A percentile compares a stretch with the other conserved stretches of the same genome.
These are phyloP conservation scores for Anniella stebbinsi DNA, from an alignment of 2,797 vertebrate species.

Conservation along the genomic window DNA sequence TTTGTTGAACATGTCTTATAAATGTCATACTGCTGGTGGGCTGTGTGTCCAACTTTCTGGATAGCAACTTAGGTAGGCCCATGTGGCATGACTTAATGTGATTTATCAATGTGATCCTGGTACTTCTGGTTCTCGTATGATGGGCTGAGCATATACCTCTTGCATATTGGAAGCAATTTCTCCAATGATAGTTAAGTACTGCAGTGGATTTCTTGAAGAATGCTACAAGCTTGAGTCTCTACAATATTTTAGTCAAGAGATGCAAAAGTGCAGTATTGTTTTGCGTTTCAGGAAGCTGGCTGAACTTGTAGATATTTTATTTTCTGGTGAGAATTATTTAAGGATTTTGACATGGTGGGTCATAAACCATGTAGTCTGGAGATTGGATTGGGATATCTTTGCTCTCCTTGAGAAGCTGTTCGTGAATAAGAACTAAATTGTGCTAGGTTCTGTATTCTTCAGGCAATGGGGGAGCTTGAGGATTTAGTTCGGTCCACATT, in stretches of 20 bases:
- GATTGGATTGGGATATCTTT: not conserved
- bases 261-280: conserved; percentile 45
- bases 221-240: not conserved
- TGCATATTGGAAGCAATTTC: conserved; percentile 4
- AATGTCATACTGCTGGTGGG: not conserved
- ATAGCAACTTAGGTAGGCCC: not conserved
- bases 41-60: not conserved
- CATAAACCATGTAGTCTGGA: not conserved
- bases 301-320: conserved; percentile 97
- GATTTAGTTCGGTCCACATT: not conserved
- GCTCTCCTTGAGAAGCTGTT: not conserved
- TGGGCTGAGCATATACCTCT: not conserved
- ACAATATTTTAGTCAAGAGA: conserved; percentile 14
- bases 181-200: not conserved
- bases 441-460: conserved; percentile 32
- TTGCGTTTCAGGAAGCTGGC: conserved; percentile 84
- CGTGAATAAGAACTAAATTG: not conserved
- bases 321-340: conserved; percentile 88
- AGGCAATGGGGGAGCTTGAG: not conserved
- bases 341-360: not conserved
- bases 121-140: not conserved
- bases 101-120: not conserved
- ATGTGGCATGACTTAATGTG: not conserved
- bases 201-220: conserved; percentile 24
- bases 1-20: not conserved